Evolutionary conservation across 2,888 invertebrate species (phyloP).

Genomic region (Nemoura dubitans): DNA sequence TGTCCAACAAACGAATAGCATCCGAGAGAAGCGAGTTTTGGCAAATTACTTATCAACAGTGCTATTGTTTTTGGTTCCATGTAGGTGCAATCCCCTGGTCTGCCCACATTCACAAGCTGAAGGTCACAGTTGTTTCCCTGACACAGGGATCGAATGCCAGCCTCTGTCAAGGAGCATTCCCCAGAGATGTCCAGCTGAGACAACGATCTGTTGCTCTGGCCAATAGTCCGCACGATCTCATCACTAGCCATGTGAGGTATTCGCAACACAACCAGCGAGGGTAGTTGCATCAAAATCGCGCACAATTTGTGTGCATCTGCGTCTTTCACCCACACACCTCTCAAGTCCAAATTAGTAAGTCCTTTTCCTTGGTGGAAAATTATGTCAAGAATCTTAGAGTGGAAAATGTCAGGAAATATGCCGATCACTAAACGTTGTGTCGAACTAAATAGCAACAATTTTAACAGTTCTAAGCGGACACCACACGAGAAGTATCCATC

Average conservation of each 20-base stretch:
- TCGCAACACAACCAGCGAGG: slow-evolving; percentile 68
- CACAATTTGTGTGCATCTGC: slow-evolving; percentile 70
- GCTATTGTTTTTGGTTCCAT: slow-evolving; percentile 73
- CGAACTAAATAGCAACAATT: slow-evolving; percentile 71
- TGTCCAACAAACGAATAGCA: slow-evolving; percentile 76
- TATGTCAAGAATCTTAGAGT: slow-evolving; percentile 73
- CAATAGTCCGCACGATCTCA: slow-evolving; percentile 69
- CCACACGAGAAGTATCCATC: slow-evolving; percentile 74
- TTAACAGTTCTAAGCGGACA: slow-evolving; percentile 72
- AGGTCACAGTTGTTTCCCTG: slow-evolving; percentile 65
- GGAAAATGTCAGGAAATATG: slow-evolving; percentile 76
- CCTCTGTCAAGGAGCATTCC: slow-evolving; percentile 73
- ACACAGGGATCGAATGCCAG: slow-evolving; percentile 69
- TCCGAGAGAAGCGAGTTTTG: slow-evolving; percentile 71
- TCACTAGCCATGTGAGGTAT: slow-evolving; percentile 78
- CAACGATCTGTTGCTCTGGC: slow-evolving; percentile 66
- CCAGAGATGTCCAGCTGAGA: slow-evolving; percentile 74
- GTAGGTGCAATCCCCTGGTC: slow-evolving; percentile 72
- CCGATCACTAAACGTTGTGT: slow-evolving; percentile 73
- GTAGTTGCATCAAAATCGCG: slow-evolving; percentile 67
- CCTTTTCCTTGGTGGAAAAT: slow-evolving; percentile 72
- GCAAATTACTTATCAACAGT: slow-evolving; percentile 69
- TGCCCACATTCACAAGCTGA: slow-evolving; percentile 73
- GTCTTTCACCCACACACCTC: slow-evolving; percentile 77
- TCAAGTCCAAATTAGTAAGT: slow-evolving; percentile 70